Conservation (phyloP, 2,888 invertebrate species). For the Napeogenes sylphis region DNA sequence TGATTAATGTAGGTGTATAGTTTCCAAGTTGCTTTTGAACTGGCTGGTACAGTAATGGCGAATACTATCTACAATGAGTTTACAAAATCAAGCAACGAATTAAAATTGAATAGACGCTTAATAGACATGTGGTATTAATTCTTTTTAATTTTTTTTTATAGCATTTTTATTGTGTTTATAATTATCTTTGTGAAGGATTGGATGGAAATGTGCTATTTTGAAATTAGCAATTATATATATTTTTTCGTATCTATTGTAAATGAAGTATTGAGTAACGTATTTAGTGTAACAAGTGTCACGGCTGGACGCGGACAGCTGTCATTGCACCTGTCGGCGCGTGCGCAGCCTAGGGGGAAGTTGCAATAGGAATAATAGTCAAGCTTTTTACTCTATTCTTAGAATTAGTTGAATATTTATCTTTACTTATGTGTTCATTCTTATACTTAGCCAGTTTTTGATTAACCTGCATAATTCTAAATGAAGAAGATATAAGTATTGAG, state of each 20-base stretch:
- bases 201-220: too few relatives aligned
- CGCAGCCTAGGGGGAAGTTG: conserved; percentile 12
- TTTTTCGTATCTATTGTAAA: too few relatives aligned
- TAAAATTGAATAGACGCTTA: neutral
- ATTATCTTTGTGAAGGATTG: too few relatives aligned
- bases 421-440: too few relatives aligned
- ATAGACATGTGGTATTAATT: neutral
- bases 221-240: too few relatives aligned
- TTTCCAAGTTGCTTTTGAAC: conserved; percentile 27
- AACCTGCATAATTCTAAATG: too few relatives aligned
- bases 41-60: conserved; percentile 33
- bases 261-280: neutral
- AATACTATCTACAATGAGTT: conserved; percentile 21
- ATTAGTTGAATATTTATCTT: too few relatives aligned
- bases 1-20: conserved; percentile 12
- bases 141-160: too few relatives aligned
- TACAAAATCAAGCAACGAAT: conserved; percentile 38
- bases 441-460: too few relatives aligned
- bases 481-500: too few relatives aligned
- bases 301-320: conserved; percentile 16
- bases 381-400: too few relatives aligned
- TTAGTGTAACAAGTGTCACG: conserved; percentile 19
- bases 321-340: conserved; percentile 48
- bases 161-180: too few relatives aligned
- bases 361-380: neutral